Base-by-base conservation (phyloP, 2,113 vertebrate species). In the Prietella phreatophila region DNA sequence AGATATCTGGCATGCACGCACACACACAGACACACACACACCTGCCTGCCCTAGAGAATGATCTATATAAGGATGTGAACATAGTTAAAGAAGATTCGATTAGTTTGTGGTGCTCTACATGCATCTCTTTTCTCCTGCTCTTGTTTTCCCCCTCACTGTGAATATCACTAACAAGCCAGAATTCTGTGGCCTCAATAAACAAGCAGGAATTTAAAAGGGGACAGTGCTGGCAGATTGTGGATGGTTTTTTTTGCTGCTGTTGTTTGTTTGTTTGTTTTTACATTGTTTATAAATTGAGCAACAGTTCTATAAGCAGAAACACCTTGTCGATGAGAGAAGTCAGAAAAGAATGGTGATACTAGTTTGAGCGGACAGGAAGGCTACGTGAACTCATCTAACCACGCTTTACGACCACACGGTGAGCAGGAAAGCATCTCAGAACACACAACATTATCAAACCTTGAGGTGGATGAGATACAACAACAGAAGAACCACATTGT, bases 1-100 rank as follows among this genome's bases (percentile, higher is more conserved):
- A 91, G 92, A 95, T 91, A 94, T 93, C 93, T 79, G 65, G 88
- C 67, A 91, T 88, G 87, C 27, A 39, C 50, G 42, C 85, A 47
- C 76, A 78, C 85, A 50, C 84, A 71, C 56, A 15, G 75, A 36
- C 73, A 50, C 47, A 61, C 27, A n/a, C 76, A 82, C 73, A 58
- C 30, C 86, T 88, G 60, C 33, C 88, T 60, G 82, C 53, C 1
- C 27, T 79, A 79, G 19, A 30, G 83, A 83, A 82, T 71, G 88
- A 84, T 25, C 30, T 6, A 60, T 27, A 80, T 20, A 4, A 30
- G n/a, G 78, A 80, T 4, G n/a, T 58, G 33, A 60, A 81, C 15
- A 58, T 33, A 58, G 53, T 58, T 58, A 11, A 58, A 58, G 30
- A 53, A 33, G 53, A 30, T 80, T 9, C 9, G 9, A 14, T 78